These are phyloP conservation scores for Drosophila emarginata DNA, from an alignment of 2,888 invertebrate species.

Conservation along the genomic window DNA sequence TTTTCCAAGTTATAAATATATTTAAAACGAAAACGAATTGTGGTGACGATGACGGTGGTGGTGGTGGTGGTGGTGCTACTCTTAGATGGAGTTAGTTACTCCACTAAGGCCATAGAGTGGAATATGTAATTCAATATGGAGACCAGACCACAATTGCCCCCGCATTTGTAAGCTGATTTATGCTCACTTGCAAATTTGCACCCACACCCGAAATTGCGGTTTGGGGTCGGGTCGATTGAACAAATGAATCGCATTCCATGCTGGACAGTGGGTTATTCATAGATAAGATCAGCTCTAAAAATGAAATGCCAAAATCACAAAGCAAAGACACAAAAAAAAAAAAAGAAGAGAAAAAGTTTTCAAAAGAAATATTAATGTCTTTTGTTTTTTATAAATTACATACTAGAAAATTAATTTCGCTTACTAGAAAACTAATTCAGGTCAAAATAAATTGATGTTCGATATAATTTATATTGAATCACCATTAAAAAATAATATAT, in stretches of 20 bases:
- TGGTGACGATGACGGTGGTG: neutral
- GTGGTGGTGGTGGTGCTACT: neutral
- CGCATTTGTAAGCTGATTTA: slow-evolving; percentile 74
- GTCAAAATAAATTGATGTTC: too few relatives aligned
- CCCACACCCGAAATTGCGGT: slow-evolving; percentile 61
- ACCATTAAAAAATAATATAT: too few relatives aligned
- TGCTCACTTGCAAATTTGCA: slow-evolving; percentile 70
- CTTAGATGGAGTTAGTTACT: slow-evolving; percentile 4
- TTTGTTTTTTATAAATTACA: too few relatives aligned
- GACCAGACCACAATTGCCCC: slow-evolving; percentile 59
- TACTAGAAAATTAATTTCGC: too few relatives aligned
- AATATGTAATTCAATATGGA: slow-evolving; percentile 69
- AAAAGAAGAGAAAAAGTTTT: neutral
- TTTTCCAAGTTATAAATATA: slow-evolving; percentile 27
- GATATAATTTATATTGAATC: too few relatives aligned
- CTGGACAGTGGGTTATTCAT: slow-evolving; percentile 47
- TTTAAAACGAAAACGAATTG: slow-evolving; percentile 36
- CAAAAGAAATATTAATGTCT: too few relatives aligned
- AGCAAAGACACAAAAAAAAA: neutral
- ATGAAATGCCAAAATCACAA: neutral
- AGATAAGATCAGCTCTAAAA: neutral
- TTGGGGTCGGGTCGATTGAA: slow-evolving; percentile 40
- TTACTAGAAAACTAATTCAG: too few relatives aligned
- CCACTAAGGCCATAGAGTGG: slow-evolving; percentile 23
- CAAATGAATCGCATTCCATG: slow-evolving; percentile 56